These are phyloP conservation scores for Chrysopa pallens DNA, from an alignment of 1,140 invertebrate genomes.

Conservation along the genomic window DNA sequence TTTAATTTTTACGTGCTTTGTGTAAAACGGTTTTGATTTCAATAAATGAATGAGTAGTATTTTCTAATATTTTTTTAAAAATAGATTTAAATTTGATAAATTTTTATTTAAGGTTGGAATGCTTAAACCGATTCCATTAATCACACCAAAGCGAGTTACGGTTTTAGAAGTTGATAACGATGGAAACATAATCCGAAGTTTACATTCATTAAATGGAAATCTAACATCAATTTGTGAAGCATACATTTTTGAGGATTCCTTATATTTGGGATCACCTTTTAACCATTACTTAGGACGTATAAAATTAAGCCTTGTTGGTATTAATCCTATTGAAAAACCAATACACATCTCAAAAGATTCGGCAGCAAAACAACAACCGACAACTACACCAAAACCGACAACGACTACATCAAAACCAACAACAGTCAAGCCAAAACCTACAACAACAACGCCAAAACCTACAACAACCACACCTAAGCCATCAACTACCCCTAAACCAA, in stretches of 20 bases:
- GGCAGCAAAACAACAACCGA: constrained; percentile 9
- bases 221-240: constrained; percentile 36
- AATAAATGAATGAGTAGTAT: too few species aligned
- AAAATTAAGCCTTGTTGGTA: constrained; percentile 30
- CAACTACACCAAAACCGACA: constrained; percentile 8
- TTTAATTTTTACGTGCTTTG: too few species aligned
- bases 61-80: too few species aligned
- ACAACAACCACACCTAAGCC: constrained; percentile 6
- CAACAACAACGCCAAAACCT: constrained; percentile 9
- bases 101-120: constrained; percentile 28
- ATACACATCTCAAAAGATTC: neutral
- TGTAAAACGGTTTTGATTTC: too few species aligned
- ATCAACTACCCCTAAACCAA: constrained; percentile 7
- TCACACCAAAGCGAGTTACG: constrained; percentile 21
- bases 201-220: constrained; percentile 32
- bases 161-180: constrained; percentile 41
- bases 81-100: neutral
- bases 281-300: constrained; percentile 43
- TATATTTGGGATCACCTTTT: constrained; percentile 52
- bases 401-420: constrained; percentile 10
- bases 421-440: constrained; percentile 8
- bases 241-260: constrained; percentile 29
- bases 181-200: constrained; percentile 42
- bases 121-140: constrained; percentile 16
- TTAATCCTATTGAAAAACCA: constrained; percentile 15